Conservation (phyloP, 2,888 invertebrate species). For the Pimpla rufipes region DNA sequence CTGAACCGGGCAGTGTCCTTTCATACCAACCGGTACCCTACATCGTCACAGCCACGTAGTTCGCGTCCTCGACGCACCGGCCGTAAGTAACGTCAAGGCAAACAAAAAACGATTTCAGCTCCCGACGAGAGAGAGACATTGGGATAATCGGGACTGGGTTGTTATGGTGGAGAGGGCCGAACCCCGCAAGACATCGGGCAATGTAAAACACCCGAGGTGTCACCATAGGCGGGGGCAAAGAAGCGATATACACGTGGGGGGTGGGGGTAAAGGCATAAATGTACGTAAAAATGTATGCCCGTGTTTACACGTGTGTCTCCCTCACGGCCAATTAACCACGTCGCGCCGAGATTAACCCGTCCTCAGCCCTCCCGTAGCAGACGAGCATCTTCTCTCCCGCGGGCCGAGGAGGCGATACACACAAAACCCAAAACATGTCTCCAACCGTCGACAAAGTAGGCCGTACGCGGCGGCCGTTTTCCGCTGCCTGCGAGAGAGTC, state of each 20-base stretch:
- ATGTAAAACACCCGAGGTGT: conserved; percentile 43
- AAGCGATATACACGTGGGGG: not conserved
- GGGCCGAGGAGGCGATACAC: not conserved
- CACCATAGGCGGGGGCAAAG: conserved; percentile 1
- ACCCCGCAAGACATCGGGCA: not conserved
- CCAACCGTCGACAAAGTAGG: conserved; percentile 42
- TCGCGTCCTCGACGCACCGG: not conserved
- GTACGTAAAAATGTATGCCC: conserved; percentile 43
- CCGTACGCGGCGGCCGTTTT: conserved; percentile 32
- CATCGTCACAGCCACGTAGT: not conserved
- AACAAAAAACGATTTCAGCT: conserved; percentile 12
- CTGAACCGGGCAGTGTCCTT: not conserved
- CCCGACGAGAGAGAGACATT: not conserved
- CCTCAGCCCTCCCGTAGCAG: not conserved
- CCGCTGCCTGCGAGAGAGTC: not conserved
- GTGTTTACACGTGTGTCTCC: conserved; percentile 36
- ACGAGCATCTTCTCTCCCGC: conserved; percentile 18
- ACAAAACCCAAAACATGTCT: conserved; percentile 1
- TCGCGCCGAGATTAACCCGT: conserved; percentile 1
- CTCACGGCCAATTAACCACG: conserved; percentile 25
- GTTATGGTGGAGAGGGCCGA: not conserved
- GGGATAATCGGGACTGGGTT: not conserved
- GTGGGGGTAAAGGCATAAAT: not conserved
- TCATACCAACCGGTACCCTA: not conserved
- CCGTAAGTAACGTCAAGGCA: not conserved